A percentile compares a stretch with the other conserved stretches of the same genome.
Conservation (phyloP, 2,113 vertebrate genomes). For the Gymnogyps californianus region DNA sequence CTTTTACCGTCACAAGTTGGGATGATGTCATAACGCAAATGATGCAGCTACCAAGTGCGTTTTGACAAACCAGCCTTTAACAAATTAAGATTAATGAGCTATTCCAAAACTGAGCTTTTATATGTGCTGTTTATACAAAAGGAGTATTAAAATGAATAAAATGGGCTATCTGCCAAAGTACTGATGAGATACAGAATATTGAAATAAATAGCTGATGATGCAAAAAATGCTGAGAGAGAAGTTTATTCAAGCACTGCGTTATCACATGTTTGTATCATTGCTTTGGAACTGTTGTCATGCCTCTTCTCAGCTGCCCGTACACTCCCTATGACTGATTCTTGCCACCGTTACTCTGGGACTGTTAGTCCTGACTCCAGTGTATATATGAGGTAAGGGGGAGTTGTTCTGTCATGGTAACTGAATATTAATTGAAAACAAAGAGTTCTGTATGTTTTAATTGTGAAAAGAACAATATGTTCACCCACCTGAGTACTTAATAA, state of each 20-base stretch:
- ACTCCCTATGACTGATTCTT: background rate
- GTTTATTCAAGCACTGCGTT: background rate
- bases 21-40: slow-evolving; percentile 31
- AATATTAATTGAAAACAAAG: background rate
- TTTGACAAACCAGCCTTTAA: background rate
- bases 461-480: background rate
- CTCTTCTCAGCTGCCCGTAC: background rate
- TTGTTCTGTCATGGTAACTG: background rate
- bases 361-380: background rate
- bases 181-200: slow-evolving; percentile 27
- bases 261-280: background rate
- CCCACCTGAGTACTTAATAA: background rate
- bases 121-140: slow-evolving; percentile 21
- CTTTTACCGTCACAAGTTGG: slow-evolving; percentile 9
- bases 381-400: background rate
- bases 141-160: slow-evolving; percentile 27
- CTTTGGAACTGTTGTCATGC: background rate
- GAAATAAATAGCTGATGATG: slow-evolving; percentile 52
- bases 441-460: background rate
- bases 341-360: background rate
- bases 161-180: slow-evolving; percentile 23
- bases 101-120: background rate
- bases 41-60: background rate
- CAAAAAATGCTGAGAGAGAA: background rate
- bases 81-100: slow-evolving; percentile 35